These are phyloP conservation scores for Leptobrachium ailaonicum DNA, from an alignment of 2,113 vertebrate genomes.

Conservation along the genomic window DNA sequence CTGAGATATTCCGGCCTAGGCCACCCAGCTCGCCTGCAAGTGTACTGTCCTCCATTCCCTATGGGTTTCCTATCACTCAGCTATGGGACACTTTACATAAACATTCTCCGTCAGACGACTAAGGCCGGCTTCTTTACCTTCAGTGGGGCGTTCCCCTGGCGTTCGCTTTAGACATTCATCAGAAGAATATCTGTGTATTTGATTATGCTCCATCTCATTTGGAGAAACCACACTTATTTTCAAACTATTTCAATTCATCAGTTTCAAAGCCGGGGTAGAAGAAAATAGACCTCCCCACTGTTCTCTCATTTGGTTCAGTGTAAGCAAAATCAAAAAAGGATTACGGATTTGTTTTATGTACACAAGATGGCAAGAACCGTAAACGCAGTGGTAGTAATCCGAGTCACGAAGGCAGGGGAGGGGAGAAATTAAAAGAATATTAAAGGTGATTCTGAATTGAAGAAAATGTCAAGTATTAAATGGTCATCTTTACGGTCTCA, in stretches of 20 bases:
- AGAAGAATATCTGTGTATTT: slow-evolving; percentile 42
- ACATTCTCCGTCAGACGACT: slow-evolving; percentile 15
- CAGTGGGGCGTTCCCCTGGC: slow-evolving; percentile 18
- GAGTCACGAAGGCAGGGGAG: slow-evolving; percentile 25
- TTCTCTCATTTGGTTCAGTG: slow-evolving; percentile 5
- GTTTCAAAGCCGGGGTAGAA: slow-evolving; percentile 40
- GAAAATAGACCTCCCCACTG: slow-evolving; percentile 36
- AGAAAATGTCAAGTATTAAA: slow-evolving; percentile 9
- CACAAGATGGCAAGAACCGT: slow-evolving; percentile 39
- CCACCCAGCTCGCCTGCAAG: slow-evolving; percentile 42
- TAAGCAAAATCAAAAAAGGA: slow-evolving; percentile 42
- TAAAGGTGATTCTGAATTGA: slow-evolving; percentile 16
- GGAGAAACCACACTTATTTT: slow-evolving; percentile 34
- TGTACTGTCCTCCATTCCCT: slow-evolving; percentile 35
- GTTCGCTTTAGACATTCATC: slow-evolving; percentile 37
- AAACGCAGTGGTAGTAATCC: slow-evolving; percentile 25
- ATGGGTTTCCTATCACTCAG: neutral
- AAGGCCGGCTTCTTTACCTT: slow-evolving; percentile 30
- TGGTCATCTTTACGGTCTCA: slow-evolving; percentile 30
- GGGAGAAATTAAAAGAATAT: neutral
- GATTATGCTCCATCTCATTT: slow-evolving; percentile 38
- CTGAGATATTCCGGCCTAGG: slow-evolving; percentile 16
- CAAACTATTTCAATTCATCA: slow-evolving; percentile 40
- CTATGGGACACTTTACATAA: slow-evolving; percentile 21
- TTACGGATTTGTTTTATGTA: slow-evolving; percentile 20